Evolutionary conservation across 2,888 invertebrate genomes (phyloP), one percentile per base, ranked within the genome.

Genomic region (Caenorhabditis sp.): DNA sequence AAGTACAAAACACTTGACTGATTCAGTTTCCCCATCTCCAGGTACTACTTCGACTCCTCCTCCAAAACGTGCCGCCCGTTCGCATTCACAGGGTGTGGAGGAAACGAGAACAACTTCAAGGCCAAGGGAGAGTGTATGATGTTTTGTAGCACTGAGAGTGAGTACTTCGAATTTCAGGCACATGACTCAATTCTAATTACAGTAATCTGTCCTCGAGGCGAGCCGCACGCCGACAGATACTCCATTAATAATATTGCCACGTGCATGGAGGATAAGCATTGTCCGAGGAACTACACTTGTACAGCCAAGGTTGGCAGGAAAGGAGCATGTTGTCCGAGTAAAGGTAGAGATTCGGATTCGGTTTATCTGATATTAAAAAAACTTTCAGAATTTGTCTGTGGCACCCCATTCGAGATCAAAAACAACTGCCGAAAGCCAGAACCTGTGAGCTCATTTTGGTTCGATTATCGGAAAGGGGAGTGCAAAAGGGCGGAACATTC

Each of bases 61-160:
- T 84, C 87, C 10, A 87, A 87, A 64, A 85, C 85, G 8, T 89
- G 88, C 64, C 86, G 87, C 7, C 84, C 85, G 4, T 87, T 87
- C 66, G 77, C 86, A 0, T 88, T 80, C 70, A 84, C 80, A 16
- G 88, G 87, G 1, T 87, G 87, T 61, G 95, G 95, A 85, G 96
- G 96, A 90, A 96, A 96, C 93, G 94, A 94, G 91, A 97, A 97
- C 94, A 87, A 86, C 38, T 88, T 87, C 74, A 86, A 87, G 38
- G 68, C 87, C 28, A 89, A 88, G 47, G 89, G 88, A 64, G 87
- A 88, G 28, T 89, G 89, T 66, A 76, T 89, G 74, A 81, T 82
- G 73, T 89, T 86, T 59, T 89, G 89, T 74, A 81, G 84, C 24
- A 84, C 80, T 6, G 85, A 89, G 61, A 82, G 89, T 89, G 10